phyloP scores from a whole-genome alignment of 64 coral and sea anemone species.

The Actinia equina region DNA sequence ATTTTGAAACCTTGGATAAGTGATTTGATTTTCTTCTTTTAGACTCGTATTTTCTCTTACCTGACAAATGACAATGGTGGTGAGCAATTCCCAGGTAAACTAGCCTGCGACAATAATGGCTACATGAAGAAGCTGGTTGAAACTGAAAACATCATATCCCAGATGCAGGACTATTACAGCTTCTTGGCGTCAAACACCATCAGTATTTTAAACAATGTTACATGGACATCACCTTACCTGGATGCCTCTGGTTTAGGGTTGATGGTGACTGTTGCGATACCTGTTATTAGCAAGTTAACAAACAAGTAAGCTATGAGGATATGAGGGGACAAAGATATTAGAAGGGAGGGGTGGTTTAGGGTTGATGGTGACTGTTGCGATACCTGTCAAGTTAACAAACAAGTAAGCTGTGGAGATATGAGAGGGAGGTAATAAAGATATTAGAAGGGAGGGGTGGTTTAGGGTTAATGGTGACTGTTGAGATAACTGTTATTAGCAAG shows the following conservation, averaged over 20 bases:
- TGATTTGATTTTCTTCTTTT: background rate
- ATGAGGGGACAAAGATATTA: too few relatives aligned
- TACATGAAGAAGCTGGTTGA: conserved; percentile 93
- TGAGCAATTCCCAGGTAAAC: conserved; percentile 90
- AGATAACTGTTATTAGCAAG: conserved; percentile 86
- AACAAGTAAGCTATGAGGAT: conserved; percentile 57
- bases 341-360: too few relatives aligned
- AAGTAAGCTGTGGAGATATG: too few relatives aligned
- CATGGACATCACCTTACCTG: conserved; percentile 89
- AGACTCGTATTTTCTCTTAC: conserved; percentile 93
- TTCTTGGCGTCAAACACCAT: conserved; percentile 96
- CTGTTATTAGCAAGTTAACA: conserved; percentile 84
- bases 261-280: conserved; percentile 94
- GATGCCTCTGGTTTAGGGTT: conserved; percentile 85
- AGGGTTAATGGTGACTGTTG: conserved; percentile 88
- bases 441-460: conserved; percentile 18
- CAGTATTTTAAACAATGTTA: conserved; percentile 71
- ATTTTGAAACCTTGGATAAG: background rate
- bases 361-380: too few relatives aligned
- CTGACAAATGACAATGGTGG: conserved; percentile 62
- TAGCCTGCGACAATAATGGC: conserved; percentile 90
- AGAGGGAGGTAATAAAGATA: too few relatives aligned
- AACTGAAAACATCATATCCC: conserved; percentile 90
- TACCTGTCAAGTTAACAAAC: too few relatives aligned
- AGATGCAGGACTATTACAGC: conserved; percentile 97